A percentile compares a stretch with the other conserved stretches of the same genome.
These are phyloP conservation scores for Helostoma temminkii DNA, from an alignment of 2,797 vertebrate species.

Conservation along the genomic window DNA sequence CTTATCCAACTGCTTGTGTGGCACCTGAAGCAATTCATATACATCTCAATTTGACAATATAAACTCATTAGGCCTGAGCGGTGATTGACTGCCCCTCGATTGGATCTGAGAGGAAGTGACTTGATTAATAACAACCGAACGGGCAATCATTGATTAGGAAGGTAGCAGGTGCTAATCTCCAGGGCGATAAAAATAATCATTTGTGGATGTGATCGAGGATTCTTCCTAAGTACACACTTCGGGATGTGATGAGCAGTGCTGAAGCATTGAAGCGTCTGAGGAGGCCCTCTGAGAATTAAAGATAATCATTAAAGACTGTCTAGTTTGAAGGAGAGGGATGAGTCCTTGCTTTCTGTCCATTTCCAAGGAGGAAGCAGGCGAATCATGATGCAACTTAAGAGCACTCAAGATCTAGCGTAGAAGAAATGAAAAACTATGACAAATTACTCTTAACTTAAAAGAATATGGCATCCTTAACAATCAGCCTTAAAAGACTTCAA, in stretches of 20 bases:
- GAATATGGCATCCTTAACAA: slow-evolving; percentile 39
- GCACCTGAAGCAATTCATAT: slow-evolving; percentile 76
- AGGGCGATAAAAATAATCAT: slow-evolving; percentile 55
- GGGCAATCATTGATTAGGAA: slow-evolving; percentile 62
- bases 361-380: slow-evolving; percentile 26
- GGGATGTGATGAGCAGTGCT: slow-evolving; percentile 11
- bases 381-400: slow-evolving; percentile 30
- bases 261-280: slow-evolving; percentile 38
- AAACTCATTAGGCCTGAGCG: slow-evolving; percentile 69
- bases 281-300: slow-evolving; percentile 40
- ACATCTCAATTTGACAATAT: slow-evolving; percentile 74
- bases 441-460: slow-evolving; percentile 40
- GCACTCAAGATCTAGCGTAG: slow-evolving; percentile 45
- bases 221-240: slow-evolving; percentile 31
- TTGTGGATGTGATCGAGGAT: slow-evolving; percentile 45
- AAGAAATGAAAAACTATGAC: slow-evolving; percentile 46
- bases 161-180: slow-evolving; percentile 60
- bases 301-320: slow-evolving; percentile 55
- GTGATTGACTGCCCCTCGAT: slow-evolving; percentile 67
- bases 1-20: slow-evolving; percentile 58
- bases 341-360: slow-evolving; percentile 26
- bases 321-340: slow-evolving; percentile 27
- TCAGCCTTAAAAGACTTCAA: slow-evolving; percentile 38
- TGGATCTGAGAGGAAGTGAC: slow-evolving; percentile 60
- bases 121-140: slow-evolving; percentile 69